A percentile compares a stretch with the other conserved stretches of the same genome.
Conservation (phyloP, 2,113 vertebrate species). For the Alosa alosa region DNA sequence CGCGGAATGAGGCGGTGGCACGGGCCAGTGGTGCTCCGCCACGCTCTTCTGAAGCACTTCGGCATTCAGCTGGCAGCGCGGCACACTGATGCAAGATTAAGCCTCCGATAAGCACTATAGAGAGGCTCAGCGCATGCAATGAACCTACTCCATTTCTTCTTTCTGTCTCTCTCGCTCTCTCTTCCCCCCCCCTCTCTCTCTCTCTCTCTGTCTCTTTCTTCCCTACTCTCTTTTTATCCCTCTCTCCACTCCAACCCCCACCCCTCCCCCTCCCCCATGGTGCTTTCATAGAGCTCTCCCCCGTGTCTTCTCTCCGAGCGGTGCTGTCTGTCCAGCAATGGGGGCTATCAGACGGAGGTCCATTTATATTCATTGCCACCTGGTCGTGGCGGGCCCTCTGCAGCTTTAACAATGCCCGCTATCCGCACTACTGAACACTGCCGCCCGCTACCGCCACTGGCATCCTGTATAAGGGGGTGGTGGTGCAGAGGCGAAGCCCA, state of each 20-base stretch:
- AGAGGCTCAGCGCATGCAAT: neutral
- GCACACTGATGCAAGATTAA: neutral
- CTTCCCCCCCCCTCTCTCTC: conserved; percentile 7
- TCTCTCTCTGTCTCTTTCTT: neutral
- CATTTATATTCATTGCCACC: conserved; percentile 66
- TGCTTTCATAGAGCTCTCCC: conserved; percentile 18
- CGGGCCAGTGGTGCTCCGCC: neutral
- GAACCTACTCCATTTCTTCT: neutral
- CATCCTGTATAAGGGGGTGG: neutral
- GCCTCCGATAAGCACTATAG: neutral
- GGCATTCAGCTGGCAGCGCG: neutral
- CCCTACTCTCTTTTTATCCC: neutral
- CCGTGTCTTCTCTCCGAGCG: conserved; percentile 34
- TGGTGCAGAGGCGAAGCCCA: no score
- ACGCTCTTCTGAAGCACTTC: neutral
- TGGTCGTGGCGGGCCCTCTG: conserved; percentile 53
- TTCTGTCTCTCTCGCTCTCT: neutral
- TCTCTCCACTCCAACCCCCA: neutral
- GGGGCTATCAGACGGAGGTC: conserved; percentile 41
- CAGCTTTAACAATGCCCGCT: conserved; percentile 55
- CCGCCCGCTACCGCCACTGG: no score
- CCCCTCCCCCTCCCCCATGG: neutral
- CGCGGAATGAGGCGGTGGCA: neutral
- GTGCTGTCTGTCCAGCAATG: conserved; percentile 44
- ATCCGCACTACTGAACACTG: conserved; percentile 42